These are phyloP conservation scores for Drosophila austrosaltans DNA, from an alignment of 2,888 invertebrate genomes.

Conservation along the genomic window DNA sequence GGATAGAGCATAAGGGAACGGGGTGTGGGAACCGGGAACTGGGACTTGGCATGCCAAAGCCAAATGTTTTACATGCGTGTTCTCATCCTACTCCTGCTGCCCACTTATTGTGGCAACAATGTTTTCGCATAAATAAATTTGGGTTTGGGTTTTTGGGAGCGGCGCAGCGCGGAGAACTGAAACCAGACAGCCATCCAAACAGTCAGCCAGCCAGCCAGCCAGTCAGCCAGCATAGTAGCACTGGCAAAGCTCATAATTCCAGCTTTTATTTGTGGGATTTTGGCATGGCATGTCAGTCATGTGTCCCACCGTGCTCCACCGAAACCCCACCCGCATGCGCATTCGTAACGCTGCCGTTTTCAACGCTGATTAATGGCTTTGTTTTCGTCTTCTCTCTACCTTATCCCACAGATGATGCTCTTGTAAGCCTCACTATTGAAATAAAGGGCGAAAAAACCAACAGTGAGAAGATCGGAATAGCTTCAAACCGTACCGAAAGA, in stretches of 20 bases:
- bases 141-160: conserved; percentile 20
- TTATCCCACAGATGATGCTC: conserved; percentile 59
- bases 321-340: conserved; percentile 47
- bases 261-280: conserved; percentile 78
- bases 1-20: background rate
- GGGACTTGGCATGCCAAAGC: conserved; percentile 73
- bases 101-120: conserved; percentile 69
- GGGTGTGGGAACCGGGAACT: conserved; percentile 22
- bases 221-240: conserved; percentile 4
- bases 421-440: conserved; percentile 15
- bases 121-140: conserved; percentile 77
- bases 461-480: conserved; percentile 1
- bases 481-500: background rate
- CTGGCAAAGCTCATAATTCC: conserved; percentile 75
- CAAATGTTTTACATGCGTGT: conserved; percentile 76
- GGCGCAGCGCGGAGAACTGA: background rate
- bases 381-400: conserved; percentile 27
- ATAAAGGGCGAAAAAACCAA: conserved; percentile 3
- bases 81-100: conserved; percentile 13
- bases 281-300: conserved; percentile 77
- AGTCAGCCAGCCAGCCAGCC: conserved; percentile 19
- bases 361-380: conserved; percentile 72
- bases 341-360: conserved; percentile 56
- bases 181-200: conserved; percentile 13
- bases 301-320: conserved; percentile 39